Conservation (phyloP, 2,113 vertebrate species). For the Microtus montanus region DNA sequence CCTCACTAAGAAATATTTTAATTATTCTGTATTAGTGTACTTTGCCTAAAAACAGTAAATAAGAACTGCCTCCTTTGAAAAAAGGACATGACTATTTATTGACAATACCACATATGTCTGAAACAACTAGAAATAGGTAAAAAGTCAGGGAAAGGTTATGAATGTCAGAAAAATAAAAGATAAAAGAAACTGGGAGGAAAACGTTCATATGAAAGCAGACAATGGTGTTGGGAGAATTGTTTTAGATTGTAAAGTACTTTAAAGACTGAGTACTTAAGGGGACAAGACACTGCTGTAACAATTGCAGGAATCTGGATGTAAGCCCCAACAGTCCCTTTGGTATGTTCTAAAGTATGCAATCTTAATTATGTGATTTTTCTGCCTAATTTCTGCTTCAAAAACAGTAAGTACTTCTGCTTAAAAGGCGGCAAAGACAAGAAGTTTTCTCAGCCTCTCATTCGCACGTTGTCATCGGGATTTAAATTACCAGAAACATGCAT, state of each 20-base stretch:
- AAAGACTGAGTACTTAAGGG: conserved; percentile 76
- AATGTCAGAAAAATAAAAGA: conserved; percentile 57
- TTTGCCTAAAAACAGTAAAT: background rate
- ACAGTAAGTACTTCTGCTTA: conserved; percentile 79
- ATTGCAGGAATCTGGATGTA: conserved; percentile 74
- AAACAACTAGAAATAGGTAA: conserved; percentile 22
- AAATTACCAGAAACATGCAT: conserved; percentile 71
- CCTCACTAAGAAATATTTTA: conserved; percentile 13
- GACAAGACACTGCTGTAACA: conserved; percentile 76
- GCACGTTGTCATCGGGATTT: conserved; percentile 73
- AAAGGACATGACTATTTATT: conserved; percentile 43
- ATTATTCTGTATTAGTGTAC: background rate
- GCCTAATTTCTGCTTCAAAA: conserved; percentile 79
- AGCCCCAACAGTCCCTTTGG: conserved; percentile 64
- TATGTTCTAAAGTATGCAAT: conserved; percentile 70
- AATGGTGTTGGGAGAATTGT: conserved; percentile 53
- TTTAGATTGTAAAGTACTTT: conserved; percentile 74
- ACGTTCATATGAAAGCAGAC: conserved; percentile 41
- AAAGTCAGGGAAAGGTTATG: conserved; percentile 5
- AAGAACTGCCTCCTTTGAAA: conserved; percentile 26
- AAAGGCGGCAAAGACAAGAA: conserved; percentile 73
- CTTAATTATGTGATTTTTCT: conserved; percentile 80
- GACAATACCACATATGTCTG: background rate
- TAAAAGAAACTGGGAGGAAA: background rate
- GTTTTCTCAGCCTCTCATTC: conserved; percentile 73